Evolutionary conservation across 2,113 vertebrate genomes (phyloP).

Genomic region (Rhynchomys soricoides): DNA sequence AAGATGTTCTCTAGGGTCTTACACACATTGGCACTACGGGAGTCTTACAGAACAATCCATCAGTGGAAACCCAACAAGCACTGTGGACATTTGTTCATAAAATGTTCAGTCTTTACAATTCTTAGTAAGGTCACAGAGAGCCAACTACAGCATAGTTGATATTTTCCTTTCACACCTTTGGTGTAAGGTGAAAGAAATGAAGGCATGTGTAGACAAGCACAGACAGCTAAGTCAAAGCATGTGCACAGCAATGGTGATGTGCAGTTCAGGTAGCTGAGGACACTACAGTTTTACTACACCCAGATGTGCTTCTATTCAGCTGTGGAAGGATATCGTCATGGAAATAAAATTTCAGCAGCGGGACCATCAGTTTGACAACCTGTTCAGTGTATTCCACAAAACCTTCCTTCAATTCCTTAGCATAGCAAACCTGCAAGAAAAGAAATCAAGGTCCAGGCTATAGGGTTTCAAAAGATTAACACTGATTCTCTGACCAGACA

Average conservation of each 20-base stretch:
- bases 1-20: not conserved
- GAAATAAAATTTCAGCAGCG: slow-evolving; percentile 98
- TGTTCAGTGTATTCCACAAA: slow-evolving; percentile 99
- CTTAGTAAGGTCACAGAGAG: not conserved
- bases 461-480: not conserved
- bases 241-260: not conserved
- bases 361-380: slow-evolving; percentile 99
- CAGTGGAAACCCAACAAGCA: not conserved
- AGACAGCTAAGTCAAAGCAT: not conserved
- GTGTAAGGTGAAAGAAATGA: not conserved
- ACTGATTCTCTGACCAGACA: not conserved
- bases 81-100: not conserved
- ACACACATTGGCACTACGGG: not conserved
- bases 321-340: slow-evolving; percentile 97
- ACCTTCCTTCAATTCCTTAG: slow-evolving; percentile 98
- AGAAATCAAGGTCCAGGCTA: slow-evolving; percentile 1
- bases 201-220: not conserved
- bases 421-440: slow-evolving; percentile 95
- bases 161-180: not conserved
- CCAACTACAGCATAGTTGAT: not conserved
- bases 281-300: not conserved
- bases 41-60: not conserved
- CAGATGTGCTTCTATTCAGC: not conserved
- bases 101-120: not conserved
- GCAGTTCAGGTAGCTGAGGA: not conserved